phyloP scores from a whole-genome alignment of 2,113 vertebrate genomes.

The Amblyornis subalaris region DNA sequence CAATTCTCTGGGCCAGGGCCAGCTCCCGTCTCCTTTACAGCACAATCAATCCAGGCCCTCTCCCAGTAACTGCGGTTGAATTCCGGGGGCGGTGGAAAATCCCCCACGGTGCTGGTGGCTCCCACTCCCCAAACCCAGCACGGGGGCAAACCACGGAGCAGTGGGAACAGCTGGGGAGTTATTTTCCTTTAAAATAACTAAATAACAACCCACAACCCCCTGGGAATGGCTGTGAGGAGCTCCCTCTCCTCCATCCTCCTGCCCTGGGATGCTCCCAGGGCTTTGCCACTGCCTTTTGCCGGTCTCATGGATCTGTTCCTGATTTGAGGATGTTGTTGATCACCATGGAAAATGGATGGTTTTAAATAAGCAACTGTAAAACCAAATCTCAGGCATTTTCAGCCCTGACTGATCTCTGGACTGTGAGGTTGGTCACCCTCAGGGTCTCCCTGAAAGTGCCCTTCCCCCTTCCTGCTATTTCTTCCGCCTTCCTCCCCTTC shows the following conservation, averaged over 20 bases:
- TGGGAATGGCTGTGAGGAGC: neutral
- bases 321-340: neutral
- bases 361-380: neutral
- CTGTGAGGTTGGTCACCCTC: neutral
- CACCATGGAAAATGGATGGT: neutral
- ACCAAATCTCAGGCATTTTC: neutral
- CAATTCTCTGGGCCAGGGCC: neutral
- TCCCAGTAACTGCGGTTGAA: neutral
- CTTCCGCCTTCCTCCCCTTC: neutral
- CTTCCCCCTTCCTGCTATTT: neutral
- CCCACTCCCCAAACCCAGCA: neutral
- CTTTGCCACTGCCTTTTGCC: neutral
- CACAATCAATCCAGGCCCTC: neutral
- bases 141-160: neutral
- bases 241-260: neutral
- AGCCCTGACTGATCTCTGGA: neutral
- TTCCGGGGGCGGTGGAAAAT: neutral
- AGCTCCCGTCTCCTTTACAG: neutral
- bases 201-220: neutral
- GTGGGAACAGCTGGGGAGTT: neutral
- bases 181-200: neutral
- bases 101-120: neutral
- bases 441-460: neutral
- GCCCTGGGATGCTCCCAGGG: neutral
- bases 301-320: fast-evolving